Conservation (phyloP, 2,888 invertebrate species). For the Ctena decussata region DNA sequence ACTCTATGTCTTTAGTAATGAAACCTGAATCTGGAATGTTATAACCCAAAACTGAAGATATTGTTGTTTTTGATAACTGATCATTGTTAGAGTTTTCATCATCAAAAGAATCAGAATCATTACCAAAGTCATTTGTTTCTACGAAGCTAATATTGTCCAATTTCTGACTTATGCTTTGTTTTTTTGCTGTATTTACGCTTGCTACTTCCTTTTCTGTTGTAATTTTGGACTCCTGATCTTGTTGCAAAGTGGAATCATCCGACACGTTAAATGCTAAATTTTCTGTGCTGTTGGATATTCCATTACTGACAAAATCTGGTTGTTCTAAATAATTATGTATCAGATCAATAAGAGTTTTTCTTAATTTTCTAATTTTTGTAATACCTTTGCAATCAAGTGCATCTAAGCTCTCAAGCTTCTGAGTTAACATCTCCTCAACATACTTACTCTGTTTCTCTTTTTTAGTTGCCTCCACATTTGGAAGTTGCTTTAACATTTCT, state of each 20-base stretch:
- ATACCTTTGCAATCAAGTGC: background rate
- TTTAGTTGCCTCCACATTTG: background rate
- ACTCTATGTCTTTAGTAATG: background rate
- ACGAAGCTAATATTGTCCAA: background rate
- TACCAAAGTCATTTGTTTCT: background rate
- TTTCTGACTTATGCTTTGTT: background rate
- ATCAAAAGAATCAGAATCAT: background rate
- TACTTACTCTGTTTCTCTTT: background rate
- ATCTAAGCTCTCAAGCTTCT: background rate
- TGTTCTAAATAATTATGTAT: background rate
- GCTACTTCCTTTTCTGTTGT: no score
- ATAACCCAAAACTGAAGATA: background rate
- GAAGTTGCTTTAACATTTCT: background rate
- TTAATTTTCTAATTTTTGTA: background rate
- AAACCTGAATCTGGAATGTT: background rate
- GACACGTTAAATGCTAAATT: no score
- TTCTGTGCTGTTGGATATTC: background rate
- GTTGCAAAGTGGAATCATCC: no score
- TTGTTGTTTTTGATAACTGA: background rate
- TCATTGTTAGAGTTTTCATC: no score
- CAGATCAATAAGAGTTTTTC: background rate
- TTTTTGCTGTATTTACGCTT: no score
- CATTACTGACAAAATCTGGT: background rate
- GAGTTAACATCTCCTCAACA: background rate
- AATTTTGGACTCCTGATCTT: no score